phyloP scores from a whole-genome alignment of 1,140 invertebrate species.

The Maconellicoccus hirsutus region DNA sequence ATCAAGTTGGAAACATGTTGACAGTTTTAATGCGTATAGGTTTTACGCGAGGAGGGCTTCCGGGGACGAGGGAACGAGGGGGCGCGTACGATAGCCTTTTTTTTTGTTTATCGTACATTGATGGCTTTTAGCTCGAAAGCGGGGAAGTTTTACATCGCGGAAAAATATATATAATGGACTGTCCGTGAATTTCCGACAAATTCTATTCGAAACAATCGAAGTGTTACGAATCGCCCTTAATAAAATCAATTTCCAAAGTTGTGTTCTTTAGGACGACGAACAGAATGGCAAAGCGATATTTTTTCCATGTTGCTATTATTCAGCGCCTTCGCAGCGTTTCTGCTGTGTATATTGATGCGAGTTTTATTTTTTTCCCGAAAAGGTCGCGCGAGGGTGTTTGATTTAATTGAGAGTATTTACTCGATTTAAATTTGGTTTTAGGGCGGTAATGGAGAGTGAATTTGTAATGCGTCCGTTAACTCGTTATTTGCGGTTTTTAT shows the following conservation, averaged over 20 bases:
- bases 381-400: too few relatives aligned
- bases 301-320: slow-evolving; percentile 14
- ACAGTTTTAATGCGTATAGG: slow-evolving; percentile 18
- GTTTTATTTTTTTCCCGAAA: not conserved
- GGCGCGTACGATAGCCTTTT: not conserved
- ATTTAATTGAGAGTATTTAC: too few relatives aligned
- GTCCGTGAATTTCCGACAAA: slow-evolving; percentile 19
- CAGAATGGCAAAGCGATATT: not conserved
- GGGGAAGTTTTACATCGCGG: slow-evolving; percentile 7
- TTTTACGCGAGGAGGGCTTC: too few relatives aligned
- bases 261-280: not conserved
- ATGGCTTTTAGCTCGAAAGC: not conserved
- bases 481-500: too few relatives aligned
- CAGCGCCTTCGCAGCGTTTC: slow-evolving; percentile 14
- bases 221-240: slow-evolving; percentile 16
- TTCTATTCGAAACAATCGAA: slow-evolving; percentile 17
- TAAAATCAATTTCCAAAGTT: slow-evolving; percentile 18
- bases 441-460: too few relatives aligned
- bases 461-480: too few relatives aligned
- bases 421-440: too few relatives aligned
- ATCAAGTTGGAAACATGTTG: slow-evolving; percentile 21
- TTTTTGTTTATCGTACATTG: slow-evolving; percentile 18
- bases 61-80: not conserved
- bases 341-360: not conserved
- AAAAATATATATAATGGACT: slow-evolving; percentile 23